A percentile compares a stretch with the other conserved stretches of the same genome.
These are phyloP conservation scores for Eristalis arbustorum DNA, from an alignment of 2,888 invertebrate species.

Conservation along the genomic window DNA sequence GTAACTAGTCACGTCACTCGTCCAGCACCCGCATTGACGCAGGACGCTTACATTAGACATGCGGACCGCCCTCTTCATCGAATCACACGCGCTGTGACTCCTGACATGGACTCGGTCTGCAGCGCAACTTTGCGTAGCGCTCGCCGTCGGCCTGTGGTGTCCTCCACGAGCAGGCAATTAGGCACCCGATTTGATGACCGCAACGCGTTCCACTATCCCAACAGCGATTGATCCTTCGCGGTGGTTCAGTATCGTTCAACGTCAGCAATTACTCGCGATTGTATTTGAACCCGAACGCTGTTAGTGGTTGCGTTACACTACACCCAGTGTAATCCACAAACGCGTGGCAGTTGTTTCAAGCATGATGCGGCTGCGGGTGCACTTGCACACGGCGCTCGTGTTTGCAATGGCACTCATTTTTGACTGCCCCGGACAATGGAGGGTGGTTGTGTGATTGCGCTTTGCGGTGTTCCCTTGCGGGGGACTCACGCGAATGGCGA, in stretches of 20 bases:
- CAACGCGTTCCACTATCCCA: constrained; percentile 17
- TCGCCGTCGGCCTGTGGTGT: not conserved
- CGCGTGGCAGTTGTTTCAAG: constrained; percentile 8
- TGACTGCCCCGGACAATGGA: not conserved
- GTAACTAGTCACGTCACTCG: not conserved
- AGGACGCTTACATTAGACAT: not conserved
- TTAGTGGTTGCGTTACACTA: not conserved
- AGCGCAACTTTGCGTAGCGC: not conserved
- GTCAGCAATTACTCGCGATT: constrained; percentile 1
- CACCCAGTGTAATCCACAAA: constrained; percentile 3
- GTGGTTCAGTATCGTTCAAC: not conserved
- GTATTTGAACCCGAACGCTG: not conserved
- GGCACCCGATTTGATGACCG: constrained; percentile 19
- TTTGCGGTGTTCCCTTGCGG: not conserved
- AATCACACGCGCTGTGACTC: not conserved
- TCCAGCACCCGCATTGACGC: not conserved
- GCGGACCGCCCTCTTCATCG: not conserved
- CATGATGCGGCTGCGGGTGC: constrained; percentile 11
- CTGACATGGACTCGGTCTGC: not conserved
- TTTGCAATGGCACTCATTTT: not conserved
- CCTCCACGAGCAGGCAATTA: constrained; percentile 11
- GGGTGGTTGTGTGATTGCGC: not conserved
- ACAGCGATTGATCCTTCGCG: constrained; percentile 38
- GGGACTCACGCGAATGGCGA: not conserved
- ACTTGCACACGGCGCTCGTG: not conserved